Evolutionary conservation across 2,113 vertebrate species (phyloP), one percentile per base, ranked within the genome.

Genomic region (Carettochelys insculpta): DNA sequence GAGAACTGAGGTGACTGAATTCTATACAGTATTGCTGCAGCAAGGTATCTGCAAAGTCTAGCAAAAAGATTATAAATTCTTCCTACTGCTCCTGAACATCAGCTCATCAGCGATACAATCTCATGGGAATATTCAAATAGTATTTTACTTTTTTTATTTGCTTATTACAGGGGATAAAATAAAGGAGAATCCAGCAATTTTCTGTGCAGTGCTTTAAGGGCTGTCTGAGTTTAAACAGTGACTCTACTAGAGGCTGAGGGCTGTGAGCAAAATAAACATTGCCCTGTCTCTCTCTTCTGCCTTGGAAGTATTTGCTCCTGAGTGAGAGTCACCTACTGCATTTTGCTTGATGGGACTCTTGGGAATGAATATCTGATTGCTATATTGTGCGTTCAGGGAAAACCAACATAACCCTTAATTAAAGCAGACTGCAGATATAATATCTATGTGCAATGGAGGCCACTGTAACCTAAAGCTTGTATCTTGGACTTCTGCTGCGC

Each of bases 1-100:
- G 54, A 81, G 71, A 87, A 90, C 61, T 75, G 78, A 92, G 79
- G 47, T 68, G n/a, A 95, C 96, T 96, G 80, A 80, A 95, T 96
- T 96, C 96, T 88, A 52, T 90, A 86, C 83, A 95, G 93, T 87
- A 41, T 53, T 84, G 90, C 81, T 96, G 95, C 93, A 95, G 94
- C 77, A 93, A 95, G 90, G 90, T 96, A 78, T 92, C 76, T 90
- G 89, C 89, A 80, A 82, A 78, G 13, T 8, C 50, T 80, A 87
- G 43, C 71, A 78, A 31, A 16, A 43, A 83, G 56, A 27, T 14
- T 34, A 41, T 31, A 5, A 31, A 58, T 41, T 53, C 24, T 9
- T 0, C 1, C 71, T 6, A 3, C 48, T 93, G 19, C 51, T 77
- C 14, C 48, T 85, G 6, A 56, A 56, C 52, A 25, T 86, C 56